Percentiles rank a stretch among this genome's conserved stretches.
Conservation (phyloP, 2,888 invertebrate genomes). For the Apotomis capreana region DNA sequence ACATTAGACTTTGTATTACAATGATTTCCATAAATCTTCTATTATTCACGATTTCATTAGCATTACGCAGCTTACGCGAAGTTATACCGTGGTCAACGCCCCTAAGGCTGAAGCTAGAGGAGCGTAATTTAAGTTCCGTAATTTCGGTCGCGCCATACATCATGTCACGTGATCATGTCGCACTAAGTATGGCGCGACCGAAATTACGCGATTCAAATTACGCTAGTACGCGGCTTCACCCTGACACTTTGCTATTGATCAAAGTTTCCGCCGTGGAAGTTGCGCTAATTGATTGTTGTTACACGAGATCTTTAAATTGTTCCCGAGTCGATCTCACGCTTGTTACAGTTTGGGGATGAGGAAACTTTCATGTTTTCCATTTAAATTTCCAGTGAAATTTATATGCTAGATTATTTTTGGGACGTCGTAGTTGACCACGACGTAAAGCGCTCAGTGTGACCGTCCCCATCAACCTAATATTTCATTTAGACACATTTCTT, state of each 20-base stretch:
- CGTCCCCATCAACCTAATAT: too few species aligned
- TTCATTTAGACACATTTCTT: too few species aligned
- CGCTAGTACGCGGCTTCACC: too few species aligned
- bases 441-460: too few species aligned
- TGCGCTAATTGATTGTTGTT: conserved; percentile 36
- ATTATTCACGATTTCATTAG: not conserved
- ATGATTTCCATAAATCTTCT: not conserved
- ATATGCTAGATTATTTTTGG: too few species aligned
- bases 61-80: not conserved
- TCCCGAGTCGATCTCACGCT: conserved; percentile 23
- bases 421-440: too few species aligned
- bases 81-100: conserved; percentile 15
- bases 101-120: not conserved
- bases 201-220: too few species aligned
- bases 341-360: not conserved
- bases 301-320: conserved; percentile 26
- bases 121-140: too few species aligned
- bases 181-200: too few species aligned
- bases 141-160: too few species aligned
- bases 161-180: too few species aligned
- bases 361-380: conserved; percentile 7
- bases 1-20: not conserved
- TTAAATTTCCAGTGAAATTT: not conserved
- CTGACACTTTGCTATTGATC: conserved; percentile 16
- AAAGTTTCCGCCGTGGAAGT: conserved; percentile 13